These are phyloP conservation scores for Onchidella celtica DNA, from an alignment of 2,888 invertebrate species.

Conservation along the genomic window DNA sequence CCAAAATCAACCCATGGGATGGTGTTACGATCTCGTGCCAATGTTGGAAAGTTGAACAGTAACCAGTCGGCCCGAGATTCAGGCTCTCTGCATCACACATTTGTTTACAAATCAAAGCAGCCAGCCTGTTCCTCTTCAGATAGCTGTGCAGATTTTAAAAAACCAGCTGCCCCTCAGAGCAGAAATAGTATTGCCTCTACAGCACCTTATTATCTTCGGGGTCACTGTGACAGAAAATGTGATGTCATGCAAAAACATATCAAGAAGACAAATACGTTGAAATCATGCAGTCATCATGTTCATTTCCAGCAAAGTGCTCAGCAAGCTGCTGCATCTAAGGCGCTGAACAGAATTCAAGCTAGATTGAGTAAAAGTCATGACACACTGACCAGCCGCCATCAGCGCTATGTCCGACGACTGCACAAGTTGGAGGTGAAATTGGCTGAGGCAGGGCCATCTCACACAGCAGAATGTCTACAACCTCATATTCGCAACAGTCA, in stretches of 20 bases:
- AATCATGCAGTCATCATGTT: neutral
- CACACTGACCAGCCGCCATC: neutral
- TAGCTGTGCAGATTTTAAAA: neutral
- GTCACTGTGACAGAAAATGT: too few relatives aligned
- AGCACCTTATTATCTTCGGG: neutral
- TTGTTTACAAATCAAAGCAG: constrained; percentile 13
- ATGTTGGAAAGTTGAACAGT: constrained; percentile 20
- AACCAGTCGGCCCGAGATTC: constrained; percentile 42
- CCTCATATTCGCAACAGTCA: neutral
- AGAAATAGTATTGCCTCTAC: neutral
- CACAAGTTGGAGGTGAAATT: neutral
- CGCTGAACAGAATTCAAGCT: neutral
- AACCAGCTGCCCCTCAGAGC: neutral
- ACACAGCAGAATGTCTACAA: neutral
- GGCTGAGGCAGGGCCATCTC: neutral
- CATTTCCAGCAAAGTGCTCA: neutral
- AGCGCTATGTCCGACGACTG: constrained; percentile 9
- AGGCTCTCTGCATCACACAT: neutral
- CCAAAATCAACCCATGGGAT: constrained; percentile 9
- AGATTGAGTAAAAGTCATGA: neutral
- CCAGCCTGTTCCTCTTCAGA: neutral
- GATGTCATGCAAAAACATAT: neutral
- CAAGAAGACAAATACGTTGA: neutral
- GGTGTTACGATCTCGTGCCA: constrained; percentile 9
- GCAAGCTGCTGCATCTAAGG: neutral